A percentile compares a stretch with the other conserved stretches of the same genome.
phyloP scores from a whole-genome alignment of 2,888 invertebrate genomes.

The Meliscaeva auricollis region DNA sequence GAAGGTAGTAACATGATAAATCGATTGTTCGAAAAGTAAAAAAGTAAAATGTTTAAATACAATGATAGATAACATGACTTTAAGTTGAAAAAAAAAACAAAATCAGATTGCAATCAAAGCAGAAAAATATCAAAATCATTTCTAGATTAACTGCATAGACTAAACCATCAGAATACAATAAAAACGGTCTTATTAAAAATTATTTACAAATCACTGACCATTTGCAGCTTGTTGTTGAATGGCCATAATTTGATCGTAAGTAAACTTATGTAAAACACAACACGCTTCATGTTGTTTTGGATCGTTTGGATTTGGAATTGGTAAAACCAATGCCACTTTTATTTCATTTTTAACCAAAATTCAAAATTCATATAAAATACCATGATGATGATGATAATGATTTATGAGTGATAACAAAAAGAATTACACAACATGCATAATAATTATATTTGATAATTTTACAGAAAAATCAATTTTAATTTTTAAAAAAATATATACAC shows the following conservation, averaged over 20 bases:
- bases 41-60: too few species aligned
- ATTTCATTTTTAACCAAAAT: not conserved
- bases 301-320: constrained; percentile 93
- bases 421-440: constrained; percentile 44
- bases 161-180: not conserved
- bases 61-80: too few species aligned
- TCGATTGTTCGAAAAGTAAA: too few species aligned
- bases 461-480: constrained; percentile 64
- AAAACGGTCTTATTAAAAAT: not conserved
- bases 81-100: too few species aligned
- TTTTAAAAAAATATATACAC: constrained; percentile 40
- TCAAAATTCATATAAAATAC: constrained; percentile 2
- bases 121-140: too few species aligned
- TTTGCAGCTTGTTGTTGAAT: constrained; percentile 61
- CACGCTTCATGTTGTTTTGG: constrained; percentile 96
- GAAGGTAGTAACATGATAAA: too few species aligned
- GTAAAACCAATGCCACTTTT: constrained; percentile 86
- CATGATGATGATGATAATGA: constrained; percentile 53
- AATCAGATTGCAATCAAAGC: too few species aligned
- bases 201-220: constrained; percentile 65
- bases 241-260: constrained; percentile 76
- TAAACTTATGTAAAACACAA: constrained; percentile 92
- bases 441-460: constrained; percentile 50
- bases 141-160: not conserved
- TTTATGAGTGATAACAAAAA: constrained; percentile 10